Evolutionary conservation across 2,888 invertebrate species (phyloP).

Genomic region (Tetheella fluctuosa): DNA sequence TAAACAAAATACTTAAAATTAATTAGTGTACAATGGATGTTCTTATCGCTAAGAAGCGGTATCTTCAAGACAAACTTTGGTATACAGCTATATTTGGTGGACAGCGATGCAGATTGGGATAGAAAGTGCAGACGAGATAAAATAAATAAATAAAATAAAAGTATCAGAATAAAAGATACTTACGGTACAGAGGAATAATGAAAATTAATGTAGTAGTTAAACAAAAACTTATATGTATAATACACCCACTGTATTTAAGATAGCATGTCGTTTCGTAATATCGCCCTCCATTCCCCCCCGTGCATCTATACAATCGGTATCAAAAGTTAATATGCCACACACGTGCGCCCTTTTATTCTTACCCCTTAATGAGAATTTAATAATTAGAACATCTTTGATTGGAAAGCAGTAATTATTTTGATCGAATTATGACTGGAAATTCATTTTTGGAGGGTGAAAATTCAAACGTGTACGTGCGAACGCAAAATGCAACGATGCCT

Average conservation of each 20-base stretch:
- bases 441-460: slow-evolving; percentile 34
- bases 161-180: no score
- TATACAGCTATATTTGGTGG: no score
- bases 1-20: no score
- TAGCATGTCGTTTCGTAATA: slow-evolving; percentile 22
- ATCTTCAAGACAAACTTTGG: no score
- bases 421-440: slow-evolving; percentile 65
- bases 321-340: slow-evolving; percentile 63
- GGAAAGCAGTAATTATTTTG: slow-evolving; percentile 31
- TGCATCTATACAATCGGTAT: slow-evolving; percentile 40
- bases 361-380: slow-evolving; percentile 16
- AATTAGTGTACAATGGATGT: no score
- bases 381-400: slow-evolving; percentile 24
- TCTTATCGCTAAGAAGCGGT: no score
- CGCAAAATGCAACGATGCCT: slow-evolving; percentile 62
- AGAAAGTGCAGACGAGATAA: no score
- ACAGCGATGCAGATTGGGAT: no score
- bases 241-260: not conserved
- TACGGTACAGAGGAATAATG: no score
- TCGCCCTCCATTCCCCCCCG: slow-evolving; percentile 26
- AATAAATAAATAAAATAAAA: no score
- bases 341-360: slow-evolving; percentile 36
- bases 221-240: no score
- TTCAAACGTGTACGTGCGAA: slow-evolving; percentile 36
- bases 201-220: not conserved